These are phyloP conservation scores for Sitta carolinensis DNA, from an alignment of 2,797 vertebrate genomes.

Conservation along the genomic window DNA sequence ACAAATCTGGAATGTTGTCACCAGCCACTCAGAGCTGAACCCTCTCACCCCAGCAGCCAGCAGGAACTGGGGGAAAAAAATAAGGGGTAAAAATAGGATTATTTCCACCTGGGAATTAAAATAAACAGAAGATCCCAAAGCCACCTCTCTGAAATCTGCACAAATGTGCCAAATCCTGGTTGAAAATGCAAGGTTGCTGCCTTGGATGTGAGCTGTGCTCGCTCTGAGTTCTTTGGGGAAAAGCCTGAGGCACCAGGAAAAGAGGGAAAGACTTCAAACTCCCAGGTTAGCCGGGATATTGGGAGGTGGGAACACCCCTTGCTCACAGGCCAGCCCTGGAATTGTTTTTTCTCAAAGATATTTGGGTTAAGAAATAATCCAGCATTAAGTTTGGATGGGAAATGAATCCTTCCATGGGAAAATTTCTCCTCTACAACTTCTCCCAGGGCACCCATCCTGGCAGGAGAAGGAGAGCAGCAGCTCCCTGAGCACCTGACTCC, in stretches of 20 bases:
- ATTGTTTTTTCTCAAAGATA: not conserved
- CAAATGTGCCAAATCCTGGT: not conserved
- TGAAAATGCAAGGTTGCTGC: not conserved
- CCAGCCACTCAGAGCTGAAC: not conserved
- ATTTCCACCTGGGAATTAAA: not conserved
- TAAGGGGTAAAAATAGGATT: fast-evolving
- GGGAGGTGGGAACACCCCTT: not conserved
- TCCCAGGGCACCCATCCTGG: not conserved
- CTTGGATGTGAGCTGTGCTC: not conserved
- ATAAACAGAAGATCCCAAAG: not conserved
- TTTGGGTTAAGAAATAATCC: not conserved
- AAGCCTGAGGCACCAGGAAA: not conserved
- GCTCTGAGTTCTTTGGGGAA: not conserved
- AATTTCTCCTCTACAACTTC: not conserved
- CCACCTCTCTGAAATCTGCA: fast-evolving
- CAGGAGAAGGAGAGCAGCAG: not conserved
- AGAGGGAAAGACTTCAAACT: not conserved
- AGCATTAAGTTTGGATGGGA: not conserved
- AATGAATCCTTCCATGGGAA: not conserved
- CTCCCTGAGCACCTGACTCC: not conserved
- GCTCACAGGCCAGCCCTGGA: not conserved
- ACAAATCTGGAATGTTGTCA: no score
- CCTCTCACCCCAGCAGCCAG: not conserved
- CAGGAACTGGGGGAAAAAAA: not conserved
- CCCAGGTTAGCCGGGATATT: fast-evolving